Percentiles rank a stretch among this genome's conserved stretches.
Evolutionary conservation across 2,888 invertebrate genomes (phyloP).

Genomic region (Nemapogon koenigi): DNA sequence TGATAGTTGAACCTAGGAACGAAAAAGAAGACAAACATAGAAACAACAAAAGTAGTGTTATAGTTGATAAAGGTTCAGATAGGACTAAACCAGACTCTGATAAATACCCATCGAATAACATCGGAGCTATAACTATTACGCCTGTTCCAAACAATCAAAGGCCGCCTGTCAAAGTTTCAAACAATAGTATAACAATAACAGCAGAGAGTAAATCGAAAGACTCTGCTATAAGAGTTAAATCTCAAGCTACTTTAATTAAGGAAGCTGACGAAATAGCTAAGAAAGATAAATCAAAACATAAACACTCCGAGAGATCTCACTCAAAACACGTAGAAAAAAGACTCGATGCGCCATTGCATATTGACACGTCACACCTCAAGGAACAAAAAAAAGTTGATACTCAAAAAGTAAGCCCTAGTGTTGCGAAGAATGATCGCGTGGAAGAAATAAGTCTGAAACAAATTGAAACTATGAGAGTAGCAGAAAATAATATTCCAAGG

Average conservation of each 20-base stretch:
- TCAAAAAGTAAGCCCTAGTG: constrained; percentile 31
- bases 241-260: constrained; percentile 38
- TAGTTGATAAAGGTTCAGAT: constrained; percentile 1
- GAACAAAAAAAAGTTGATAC: constrained; percentile 25
- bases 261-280: constrained; percentile 43
- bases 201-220: constrained; percentile 27
- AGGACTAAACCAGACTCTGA: constrained; percentile 27
- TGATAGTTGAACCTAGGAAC: constrained; percentile 30
- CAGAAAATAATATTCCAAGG: constrained; percentile 47
- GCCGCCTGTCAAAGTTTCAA: constrained; percentile 19
- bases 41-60: constrained; percentile 23
- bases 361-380: constrained; percentile 38
- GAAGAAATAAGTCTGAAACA: constrained; percentile 41
- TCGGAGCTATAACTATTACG: constrained; percentile 55
- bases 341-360: constrained; percentile 32
- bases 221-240: constrained; percentile 44
- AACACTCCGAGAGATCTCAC: constrained; percentile 9
- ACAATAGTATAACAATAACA: constrained; percentile 12
- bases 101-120: constrained; percentile 42
- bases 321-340: constrained; percentile 25
- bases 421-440: constrained; percentile 17
- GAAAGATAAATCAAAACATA: constrained; percentile 21
- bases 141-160: constrained; percentile 33
- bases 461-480: constrained; percentile 39
- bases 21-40: constrained; percentile 20